A percentile compares a stretch with the other conserved stretches of the same genome.
Conservation (phyloP, 2,888 invertebrate species). For the Falcaria lacertinaria region DNA sequence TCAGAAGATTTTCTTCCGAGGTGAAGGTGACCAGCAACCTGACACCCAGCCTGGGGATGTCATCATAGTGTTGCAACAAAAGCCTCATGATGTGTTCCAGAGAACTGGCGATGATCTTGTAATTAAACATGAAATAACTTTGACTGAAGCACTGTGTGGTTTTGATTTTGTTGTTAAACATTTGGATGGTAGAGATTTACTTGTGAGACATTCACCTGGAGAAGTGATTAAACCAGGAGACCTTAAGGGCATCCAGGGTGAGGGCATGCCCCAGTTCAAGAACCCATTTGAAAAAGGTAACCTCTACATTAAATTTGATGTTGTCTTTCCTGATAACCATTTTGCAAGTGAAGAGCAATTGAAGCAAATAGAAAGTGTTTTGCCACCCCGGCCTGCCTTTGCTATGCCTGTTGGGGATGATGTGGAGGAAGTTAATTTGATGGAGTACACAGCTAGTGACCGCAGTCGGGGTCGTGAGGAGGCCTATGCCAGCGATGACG, state of each 20-base stretch:
- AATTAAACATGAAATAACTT: slow-evolving; percentile 86
- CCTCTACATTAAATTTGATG: slow-evolving; percentile 91
- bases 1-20: slow-evolving; percentile 90
- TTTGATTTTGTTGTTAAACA: slow-evolving; percentile 92
- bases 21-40: slow-evolving; percentile 95
- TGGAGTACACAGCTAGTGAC: slow-evolving; percentile 84
- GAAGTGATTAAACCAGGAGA: slow-evolving; percentile 91
- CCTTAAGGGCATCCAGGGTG: slow-evolving; percentile 87
- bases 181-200: slow-evolving; percentile 91
- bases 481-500: slow-evolving; percentile 85
- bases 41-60: slow-evolving; percentile 93
- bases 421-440: slow-evolving; percentile 92
- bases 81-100: slow-evolving; percentile 88
- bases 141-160: slow-evolving; percentile 95
- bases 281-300: slow-evolving; percentile 93
- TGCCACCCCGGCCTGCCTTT: slow-evolving; percentile 86
- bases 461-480: slow-evolving; percentile 80
- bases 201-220: slow-evolving; percentile 88
- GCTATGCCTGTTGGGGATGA: slow-evolving; percentile 87
- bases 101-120: slow-evolving; percentile 87
- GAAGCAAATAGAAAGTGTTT: slow-evolving; percentile 84
- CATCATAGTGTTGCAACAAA: slow-evolving; percentile 90
- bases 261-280: slow-evolving; percentile 94
- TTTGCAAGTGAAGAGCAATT: slow-evolving; percentile 85
- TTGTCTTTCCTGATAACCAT: slow-evolving; percentile 90